Evolutionary conservation across 2,113 vertebrate genomes (phyloP).

Genomic region (Protobothrops flavoviridis): DNA sequence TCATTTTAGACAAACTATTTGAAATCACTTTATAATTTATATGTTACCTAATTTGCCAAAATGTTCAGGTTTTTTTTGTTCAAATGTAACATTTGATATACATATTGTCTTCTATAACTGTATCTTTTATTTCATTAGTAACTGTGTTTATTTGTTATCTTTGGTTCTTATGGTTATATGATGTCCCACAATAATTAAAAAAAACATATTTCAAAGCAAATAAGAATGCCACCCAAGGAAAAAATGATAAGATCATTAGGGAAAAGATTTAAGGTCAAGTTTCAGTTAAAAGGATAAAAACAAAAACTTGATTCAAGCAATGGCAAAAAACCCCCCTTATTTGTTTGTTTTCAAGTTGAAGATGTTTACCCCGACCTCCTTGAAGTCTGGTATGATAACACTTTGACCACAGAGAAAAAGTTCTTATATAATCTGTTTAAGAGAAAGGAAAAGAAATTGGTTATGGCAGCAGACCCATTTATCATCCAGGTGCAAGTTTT

Average conservation of each 20-base stretch:
- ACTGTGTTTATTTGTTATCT: background rate
- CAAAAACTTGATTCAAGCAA: background rate
- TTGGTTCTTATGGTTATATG: background rate
- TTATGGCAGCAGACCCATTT: background rate
- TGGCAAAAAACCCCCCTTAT: background rate
- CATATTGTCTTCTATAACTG: too few relatives aligned
- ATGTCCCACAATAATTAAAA: too few relatives aligned
- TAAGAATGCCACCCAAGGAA: background rate
- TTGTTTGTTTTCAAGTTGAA: background rate
- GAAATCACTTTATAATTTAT: background rate
- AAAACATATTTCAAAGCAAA: background rate
- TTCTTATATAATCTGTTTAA: background rate
- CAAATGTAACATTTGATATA: background rate
- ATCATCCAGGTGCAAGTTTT: conserved; percentile 1
- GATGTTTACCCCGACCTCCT: background rate
- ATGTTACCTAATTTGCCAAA: background rate
- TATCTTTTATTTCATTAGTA: background rate
- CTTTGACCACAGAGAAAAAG: background rate
- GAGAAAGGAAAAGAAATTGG: conserved; percentile 19
- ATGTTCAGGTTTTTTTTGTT: background rate
- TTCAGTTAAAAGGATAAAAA: background rate
- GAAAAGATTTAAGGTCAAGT: background rate
- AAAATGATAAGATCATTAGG: background rate
- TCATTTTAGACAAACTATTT: background rate
- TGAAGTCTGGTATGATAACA: background rate